Base-by-base conservation (phyloP, 2,888 invertebrate genomes). In the Synanthedon andrenaeformis region DNA sequence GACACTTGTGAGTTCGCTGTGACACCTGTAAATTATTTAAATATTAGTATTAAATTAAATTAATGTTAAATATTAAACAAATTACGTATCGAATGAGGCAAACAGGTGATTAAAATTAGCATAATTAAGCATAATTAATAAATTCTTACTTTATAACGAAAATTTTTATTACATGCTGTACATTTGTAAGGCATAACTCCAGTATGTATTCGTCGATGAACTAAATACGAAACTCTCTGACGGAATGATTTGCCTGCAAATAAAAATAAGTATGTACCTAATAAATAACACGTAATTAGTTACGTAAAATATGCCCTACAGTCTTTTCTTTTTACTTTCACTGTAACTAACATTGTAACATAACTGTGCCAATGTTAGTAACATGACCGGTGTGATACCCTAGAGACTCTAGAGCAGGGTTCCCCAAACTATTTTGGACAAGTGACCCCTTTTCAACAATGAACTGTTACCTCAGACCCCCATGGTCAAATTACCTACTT, bases 181-280 rank as follows among this genome's bases (percentile, higher is more conserved):
- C 95, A 95, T 76, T 92, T 93, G 69, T 95, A 95, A 0, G 95
- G 95, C 94, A 95, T 94, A 0, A 90, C 94, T 41, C 95, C 95
- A 1, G 95, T 93, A 65, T 95, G 95, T 62, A 95, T 95, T 59
- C 95, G 89, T 58, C 92, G 89, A 72, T 96, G 95, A 0, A 96
- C 95, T 67, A 95, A 85, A 74, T 95, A 95, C 0, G 95, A 95
- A 12, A 96, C 95, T 55, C 95, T 82, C 74, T 96, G 96, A 8
- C 96, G 90, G 71, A 96, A 96, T 69, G 93, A 92, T 89, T 96
- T 96, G 11, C 94, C 95, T 95, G 74, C 28, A 81, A 82, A 57
- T 54, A 59, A 53, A 53, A 41, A 35, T 35, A 57, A 51, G 48
- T 51, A 14, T n/a, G n/a, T 23, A 4, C 3, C 28, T 17, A 52